Percentiles rank a stretch among this genome's conserved stretches.
Evolutionary conservation across 2,888 invertebrate species (phyloP).

Genomic region (Oscheius onirici): DNA sequence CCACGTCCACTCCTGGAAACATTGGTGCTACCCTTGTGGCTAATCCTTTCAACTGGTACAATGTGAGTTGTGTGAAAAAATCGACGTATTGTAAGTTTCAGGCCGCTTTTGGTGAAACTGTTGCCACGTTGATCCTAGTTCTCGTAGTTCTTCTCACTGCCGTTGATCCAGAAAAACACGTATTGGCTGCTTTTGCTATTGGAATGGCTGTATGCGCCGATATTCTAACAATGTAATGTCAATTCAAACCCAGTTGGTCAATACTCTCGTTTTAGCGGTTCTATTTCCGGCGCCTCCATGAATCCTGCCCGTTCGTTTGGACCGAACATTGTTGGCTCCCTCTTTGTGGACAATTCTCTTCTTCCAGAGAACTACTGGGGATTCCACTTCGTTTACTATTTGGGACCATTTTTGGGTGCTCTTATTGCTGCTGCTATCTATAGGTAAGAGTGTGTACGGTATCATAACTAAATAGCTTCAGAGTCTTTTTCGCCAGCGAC

Average conservation of each 20-base stretch:
- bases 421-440: constrained; percentile 70
- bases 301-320: constrained; percentile 74
- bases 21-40: constrained; percentile 21
- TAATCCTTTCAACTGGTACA: constrained; percentile 19
- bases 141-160: constrained; percentile 72
- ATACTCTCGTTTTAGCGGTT: constrained; percentile 58
- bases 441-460: constrained; percentile 47
- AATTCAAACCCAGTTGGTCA: not conserved
- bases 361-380: constrained; percentile 48
- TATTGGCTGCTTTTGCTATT: constrained; percentile 72
- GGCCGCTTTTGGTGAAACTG: constrained; percentile 64
- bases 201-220: constrained; percentile 72
- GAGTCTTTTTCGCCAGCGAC: constrained; percentile 55
- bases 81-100: constrained; percentile 20
- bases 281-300: constrained; percentile 73
- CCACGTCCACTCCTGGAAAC: constrained; percentile 8
- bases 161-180: constrained; percentile 68
- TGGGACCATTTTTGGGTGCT: constrained; percentile 72
- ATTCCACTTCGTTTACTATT: constrained; percentile 73
- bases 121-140: constrained; percentile 71
- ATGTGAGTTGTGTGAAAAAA: not conserved
- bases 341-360: constrained; percentile 32
- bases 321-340: constrained; percentile 70
- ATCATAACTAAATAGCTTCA: constrained; percentile 31
- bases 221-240: constrained; percentile 70